phyloP scores from a whole-genome alignment of 2,888 invertebrate species.

The Heliconius cydno region DNA sequence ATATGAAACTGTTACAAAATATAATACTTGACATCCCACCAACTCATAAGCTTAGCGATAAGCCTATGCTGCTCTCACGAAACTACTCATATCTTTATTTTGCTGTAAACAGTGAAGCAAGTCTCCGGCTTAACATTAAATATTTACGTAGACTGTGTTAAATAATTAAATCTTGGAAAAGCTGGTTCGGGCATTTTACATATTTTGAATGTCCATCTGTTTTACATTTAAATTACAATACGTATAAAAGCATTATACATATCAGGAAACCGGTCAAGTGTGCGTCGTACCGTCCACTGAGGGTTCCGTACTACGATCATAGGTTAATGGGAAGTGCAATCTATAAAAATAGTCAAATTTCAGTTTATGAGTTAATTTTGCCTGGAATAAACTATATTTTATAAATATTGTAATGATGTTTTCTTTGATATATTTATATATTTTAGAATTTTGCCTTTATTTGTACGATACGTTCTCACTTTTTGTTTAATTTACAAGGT shows the following conservation, averaged over 20 bases:
- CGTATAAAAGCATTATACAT: background rate
- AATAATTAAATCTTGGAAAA: background rate
- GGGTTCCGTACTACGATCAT: background rate
- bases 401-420: too few species aligned
- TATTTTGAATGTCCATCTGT: background rate
- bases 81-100: background rate
- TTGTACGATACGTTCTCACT: background rate
- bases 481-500: background rate
- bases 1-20: background rate
- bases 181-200: background rate
- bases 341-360: background rate
- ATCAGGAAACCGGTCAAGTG: background rate
- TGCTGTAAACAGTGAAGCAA: background rate
- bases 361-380: too few species aligned
- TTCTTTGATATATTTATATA: too few species aligned
- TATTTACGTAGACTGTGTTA: background rate
- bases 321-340: background rate
- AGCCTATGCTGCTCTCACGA: background rate
- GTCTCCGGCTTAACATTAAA: background rate
- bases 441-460: too few species aligned
- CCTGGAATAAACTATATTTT: too few species aligned
- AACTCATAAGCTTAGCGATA: background rate
- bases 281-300: background rate
- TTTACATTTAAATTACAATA: background rate
- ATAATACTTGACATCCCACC: background rate